These are phyloP conservation scores for Macropodus opercularis DNA, from an alignment of 2,797 vertebrate species.

Conservation along the genomic window DNA sequence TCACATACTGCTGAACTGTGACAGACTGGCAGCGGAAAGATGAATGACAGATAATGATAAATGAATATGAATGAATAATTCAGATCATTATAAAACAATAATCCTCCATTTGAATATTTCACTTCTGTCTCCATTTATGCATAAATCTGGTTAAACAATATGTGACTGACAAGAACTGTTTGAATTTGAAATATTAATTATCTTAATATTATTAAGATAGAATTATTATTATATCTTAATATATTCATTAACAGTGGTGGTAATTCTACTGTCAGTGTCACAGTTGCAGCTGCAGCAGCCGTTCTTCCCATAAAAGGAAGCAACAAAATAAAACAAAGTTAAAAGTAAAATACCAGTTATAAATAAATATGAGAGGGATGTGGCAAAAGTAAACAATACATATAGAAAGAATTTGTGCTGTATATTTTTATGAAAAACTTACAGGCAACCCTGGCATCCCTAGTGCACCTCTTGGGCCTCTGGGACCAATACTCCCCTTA, in stretches of 20 bases:
- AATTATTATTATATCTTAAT: too few relatives aligned
- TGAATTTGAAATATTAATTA: conserved; percentile 7
- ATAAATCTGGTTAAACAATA: conserved; percentile 1
- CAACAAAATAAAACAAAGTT: background rate
- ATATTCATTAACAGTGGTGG: too few relatives aligned
- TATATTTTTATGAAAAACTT: conserved; percentile 48
- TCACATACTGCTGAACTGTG: conserved; percentile 25
- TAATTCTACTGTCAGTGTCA: too few relatives aligned
- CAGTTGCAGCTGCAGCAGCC: too few relatives aligned
- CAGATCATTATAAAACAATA: conserved; percentile 35
- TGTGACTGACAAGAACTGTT: conserved; percentile 4
- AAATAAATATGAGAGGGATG: background rate
- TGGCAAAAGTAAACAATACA: background rate
- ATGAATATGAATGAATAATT: too few relatives aligned
- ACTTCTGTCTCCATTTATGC: conserved; percentile 9
- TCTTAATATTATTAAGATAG: too few relatives aligned
- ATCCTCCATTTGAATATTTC: conserved; percentile 7
- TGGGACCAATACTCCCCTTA: conserved; percentile 83
- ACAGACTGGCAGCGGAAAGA: conserved; percentile 23
- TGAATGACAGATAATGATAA: conserved; percentile 29
- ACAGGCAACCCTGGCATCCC: conserved; percentile 85
- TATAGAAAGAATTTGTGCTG: background rate
- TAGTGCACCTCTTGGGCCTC: conserved; percentile 73
- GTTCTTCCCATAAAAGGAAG: conserved; percentile 1
- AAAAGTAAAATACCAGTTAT: background rate